Conservation (phyloP, 2,888 invertebrate species). For the Sicus ferrugineus region DNA sequence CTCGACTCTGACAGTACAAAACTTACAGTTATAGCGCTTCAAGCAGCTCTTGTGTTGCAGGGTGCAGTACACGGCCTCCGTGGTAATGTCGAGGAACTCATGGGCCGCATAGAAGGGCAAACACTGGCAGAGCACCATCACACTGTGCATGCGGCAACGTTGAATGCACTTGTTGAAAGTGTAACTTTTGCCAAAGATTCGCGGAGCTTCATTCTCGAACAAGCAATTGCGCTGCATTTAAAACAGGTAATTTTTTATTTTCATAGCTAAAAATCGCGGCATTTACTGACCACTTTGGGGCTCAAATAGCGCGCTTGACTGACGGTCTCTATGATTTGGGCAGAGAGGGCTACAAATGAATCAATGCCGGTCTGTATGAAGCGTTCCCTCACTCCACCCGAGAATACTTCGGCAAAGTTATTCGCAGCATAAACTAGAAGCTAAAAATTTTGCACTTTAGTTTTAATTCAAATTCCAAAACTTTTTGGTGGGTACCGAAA, state of each 20-base stretch:
- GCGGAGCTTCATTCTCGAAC: slow-evolving; percentile 66
- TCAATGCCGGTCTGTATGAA: slow-evolving; percentile 63
- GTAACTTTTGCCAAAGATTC: slow-evolving; percentile 38
- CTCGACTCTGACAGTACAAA: neutral
- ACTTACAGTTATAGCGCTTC: slow-evolving; percentile 67
- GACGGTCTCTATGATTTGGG: slow-evolving; percentile 59
- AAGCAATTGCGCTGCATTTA: slow-evolving; percentile 67
- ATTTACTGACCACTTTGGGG: slow-evolving; percentile 51
- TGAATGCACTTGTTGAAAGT: slow-evolving; percentile 71
- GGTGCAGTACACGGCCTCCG: slow-evolving; percentile 54
- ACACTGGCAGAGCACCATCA: slow-evolving; percentile 69
- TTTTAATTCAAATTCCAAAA: neutral
- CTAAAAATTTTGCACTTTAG: slow-evolving; percentile 21
- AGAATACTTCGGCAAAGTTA: slow-evolving; percentile 67
- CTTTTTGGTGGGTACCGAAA: slow-evolving; percentile 64
- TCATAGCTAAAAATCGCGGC: neutral
- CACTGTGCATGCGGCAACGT: slow-evolving; percentile 67
- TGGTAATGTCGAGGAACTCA: slow-evolving; percentile 41
- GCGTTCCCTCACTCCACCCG: slow-evolving; percentile 66
- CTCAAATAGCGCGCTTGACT: slow-evolving; percentile 54
- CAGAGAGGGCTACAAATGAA: slow-evolving; percentile 58
- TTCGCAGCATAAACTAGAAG: slow-evolving; percentile 66
- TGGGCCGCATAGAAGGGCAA: slow-evolving; percentile 66
- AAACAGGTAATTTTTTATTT: neutral
- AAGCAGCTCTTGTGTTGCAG: slow-evolving; percentile 63